phyloP scores from a whole-genome alignment of 2,113 vertebrate genomes.

The Erythrocercus mccallii region DNA sequence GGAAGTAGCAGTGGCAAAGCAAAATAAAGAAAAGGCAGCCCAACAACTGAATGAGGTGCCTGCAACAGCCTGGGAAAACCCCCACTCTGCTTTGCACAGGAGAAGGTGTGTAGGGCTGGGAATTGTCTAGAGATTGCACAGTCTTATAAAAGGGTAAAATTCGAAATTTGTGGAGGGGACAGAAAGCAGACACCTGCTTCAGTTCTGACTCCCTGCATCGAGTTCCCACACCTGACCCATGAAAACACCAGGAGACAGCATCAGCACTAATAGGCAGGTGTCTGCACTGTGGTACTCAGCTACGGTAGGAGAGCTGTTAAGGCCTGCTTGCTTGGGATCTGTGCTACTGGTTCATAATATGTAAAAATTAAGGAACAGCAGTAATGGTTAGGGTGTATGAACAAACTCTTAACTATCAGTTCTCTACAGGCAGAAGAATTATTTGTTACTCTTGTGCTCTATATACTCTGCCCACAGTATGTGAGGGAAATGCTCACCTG shows the following conservation, averaged over 20 bases:
- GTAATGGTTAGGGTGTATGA: not conserved
- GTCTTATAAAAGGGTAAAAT: not conserved
- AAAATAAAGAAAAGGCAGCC: not conserved
- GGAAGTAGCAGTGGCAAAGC: not conserved
- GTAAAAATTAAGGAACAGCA: not conserved
- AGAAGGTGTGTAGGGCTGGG: not conserved
- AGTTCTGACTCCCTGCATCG: not conserved
- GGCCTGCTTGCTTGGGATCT: not conserved
- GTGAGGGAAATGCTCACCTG: not conserved
- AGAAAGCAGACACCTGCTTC: not conserved
- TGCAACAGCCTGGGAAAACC: not conserved
- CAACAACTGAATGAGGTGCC: not conserved
- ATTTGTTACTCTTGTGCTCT: not conserved
- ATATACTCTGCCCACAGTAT: accelerated
- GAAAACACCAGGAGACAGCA: not conserved
- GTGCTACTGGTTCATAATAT: accelerated
- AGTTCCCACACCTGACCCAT: not conserved
- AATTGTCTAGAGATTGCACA: accelerated
- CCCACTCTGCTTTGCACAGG: accelerated
- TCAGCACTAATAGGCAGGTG: accelerated
- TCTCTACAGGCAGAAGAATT: not conserved
- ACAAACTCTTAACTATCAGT: not conserved
- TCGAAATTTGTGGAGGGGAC: not conserved
- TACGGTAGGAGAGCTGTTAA: not conserved
- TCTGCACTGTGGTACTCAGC: not conserved